Conservation (phyloP, 2,888 invertebrate species). For the Ochropleura leucogaster region DNA sequence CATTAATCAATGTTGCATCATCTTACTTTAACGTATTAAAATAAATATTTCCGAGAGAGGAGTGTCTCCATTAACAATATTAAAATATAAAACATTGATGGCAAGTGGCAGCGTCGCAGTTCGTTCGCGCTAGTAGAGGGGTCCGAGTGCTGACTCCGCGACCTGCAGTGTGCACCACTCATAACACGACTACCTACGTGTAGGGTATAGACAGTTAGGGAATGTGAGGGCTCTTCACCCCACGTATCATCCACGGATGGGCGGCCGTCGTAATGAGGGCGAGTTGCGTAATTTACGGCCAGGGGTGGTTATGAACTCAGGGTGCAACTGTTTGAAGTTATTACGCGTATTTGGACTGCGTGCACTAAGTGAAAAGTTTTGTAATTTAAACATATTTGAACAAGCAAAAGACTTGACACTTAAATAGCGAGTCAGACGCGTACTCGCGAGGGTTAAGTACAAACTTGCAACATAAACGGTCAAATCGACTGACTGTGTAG, state of each 20-base stretch:
- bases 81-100: constrained; percentile 73
- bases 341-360: constrained; percentile 82
- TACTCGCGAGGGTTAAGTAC: no score
- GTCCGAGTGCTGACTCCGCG: constrained; percentile 60
- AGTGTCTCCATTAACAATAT: constrained; percentile 61
- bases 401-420: background rate
- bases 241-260: constrained; percentile 84
- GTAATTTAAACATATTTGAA: constrained; percentile 7
- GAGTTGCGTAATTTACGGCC: constrained; percentile 85
- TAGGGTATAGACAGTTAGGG: constrained; percentile 71
- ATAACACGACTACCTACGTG: constrained; percentile 68
- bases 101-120: constrained; percentile 35
- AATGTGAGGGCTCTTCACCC: constrained; percentile 75
- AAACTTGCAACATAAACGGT: no score
- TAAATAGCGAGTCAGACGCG: background rate
- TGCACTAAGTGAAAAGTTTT: constrained; percentile 59
- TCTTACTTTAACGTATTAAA: constrained; percentile 45
- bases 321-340: constrained; percentile 88
- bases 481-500: no score
- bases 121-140: constrained; percentile 51
- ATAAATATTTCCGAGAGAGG: constrained; percentile 23
- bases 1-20: constrained; percentile 37
- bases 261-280: constrained; percentile 86
- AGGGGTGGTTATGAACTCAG: constrained; percentile 78
- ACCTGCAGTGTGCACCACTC: constrained; percentile 72